phyloP scores from a whole-genome alignment of 2,888 invertebrate genomes.

The Atethmia centrago region DNA sequence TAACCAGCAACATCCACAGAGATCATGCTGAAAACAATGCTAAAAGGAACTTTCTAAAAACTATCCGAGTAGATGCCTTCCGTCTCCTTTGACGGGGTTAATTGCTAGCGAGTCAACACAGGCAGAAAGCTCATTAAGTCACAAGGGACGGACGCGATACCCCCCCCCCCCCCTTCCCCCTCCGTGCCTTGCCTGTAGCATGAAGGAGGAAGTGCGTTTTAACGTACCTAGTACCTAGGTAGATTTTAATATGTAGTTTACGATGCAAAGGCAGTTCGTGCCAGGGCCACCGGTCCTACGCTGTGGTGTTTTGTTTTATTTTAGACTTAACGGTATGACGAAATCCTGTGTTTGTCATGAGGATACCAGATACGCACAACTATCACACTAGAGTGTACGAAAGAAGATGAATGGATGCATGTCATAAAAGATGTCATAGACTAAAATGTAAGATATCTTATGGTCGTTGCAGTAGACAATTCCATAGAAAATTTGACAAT shows the following conservation, averaged over 20 bases:
- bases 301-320: neutral
- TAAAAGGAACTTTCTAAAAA: slow-evolving; percentile 47
- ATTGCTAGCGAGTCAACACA: slow-evolving; percentile 72
- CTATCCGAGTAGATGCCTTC: slow-evolving; percentile 44
- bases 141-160: slow-evolving; percentile 54
- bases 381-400: no score
- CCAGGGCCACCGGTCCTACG: neutral
- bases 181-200: neutral
- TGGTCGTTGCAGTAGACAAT: no score
- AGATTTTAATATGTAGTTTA: slow-evolving; percentile 23
- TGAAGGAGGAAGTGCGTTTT: slow-evolving; percentile 44
- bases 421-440: no score
- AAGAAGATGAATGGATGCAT: no score
- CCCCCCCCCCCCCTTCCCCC: neutral
- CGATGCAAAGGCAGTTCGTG: neutral
- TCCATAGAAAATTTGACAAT: no score
- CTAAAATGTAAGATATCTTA: no score
- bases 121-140: slow-evolving; percentile 72
- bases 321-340: neutral
- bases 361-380: no score
- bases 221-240: slow-evolving; percentile 10
- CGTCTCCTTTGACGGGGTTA: slow-evolving; percentile 68
- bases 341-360: neutral
- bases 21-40: slow-evolving; percentile 44
- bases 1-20: neutral